Conservation (phyloP, 1,140 invertebrate genomes). For the Anastrepha ludens region DNA sequence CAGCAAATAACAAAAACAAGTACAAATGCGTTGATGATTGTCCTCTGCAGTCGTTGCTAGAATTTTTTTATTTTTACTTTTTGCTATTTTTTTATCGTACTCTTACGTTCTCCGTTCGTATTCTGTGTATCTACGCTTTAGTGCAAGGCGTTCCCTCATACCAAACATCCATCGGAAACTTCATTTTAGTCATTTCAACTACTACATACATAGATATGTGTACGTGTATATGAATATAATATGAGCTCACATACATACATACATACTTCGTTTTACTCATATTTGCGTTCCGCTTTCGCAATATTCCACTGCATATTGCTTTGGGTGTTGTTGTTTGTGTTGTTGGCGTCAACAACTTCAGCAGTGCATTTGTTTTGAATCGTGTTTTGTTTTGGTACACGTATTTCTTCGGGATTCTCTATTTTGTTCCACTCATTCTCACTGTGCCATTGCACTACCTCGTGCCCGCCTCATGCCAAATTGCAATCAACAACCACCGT, state of each 20-base stretch:
- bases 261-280: slow-evolving; percentile 29
- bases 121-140: neutral
- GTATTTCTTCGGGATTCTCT: slow-evolving; percentile 53
- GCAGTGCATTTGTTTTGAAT: slow-evolving; percentile 53
- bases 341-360: slow-evolving; percentile 6
- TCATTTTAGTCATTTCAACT: neutral
- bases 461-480: neutral
- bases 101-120: neutral
- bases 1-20: too few species aligned
- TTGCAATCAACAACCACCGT: neutral
- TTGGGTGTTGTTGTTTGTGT: neutral
- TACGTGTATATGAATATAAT: neutral
- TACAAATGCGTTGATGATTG: too few species aligned
- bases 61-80: too few species aligned
- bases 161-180: neutral
- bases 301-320: neutral
- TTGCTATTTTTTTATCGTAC: neutral
- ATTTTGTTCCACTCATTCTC: slow-evolving; percentile 52
- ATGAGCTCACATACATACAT: neutral
- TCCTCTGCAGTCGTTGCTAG: too few species aligned
- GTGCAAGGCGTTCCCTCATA: too few species aligned
- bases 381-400: slow-evolving; percentile 53
- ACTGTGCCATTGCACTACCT: neutral
- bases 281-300: slow-evolving; percentile 1
- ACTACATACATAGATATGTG: neutral